These are phyloP conservation scores for Megalurothrips usitatus DNA, from an alignment of 2,888 invertebrate genomes.

Conservation along the genomic window DNA sequence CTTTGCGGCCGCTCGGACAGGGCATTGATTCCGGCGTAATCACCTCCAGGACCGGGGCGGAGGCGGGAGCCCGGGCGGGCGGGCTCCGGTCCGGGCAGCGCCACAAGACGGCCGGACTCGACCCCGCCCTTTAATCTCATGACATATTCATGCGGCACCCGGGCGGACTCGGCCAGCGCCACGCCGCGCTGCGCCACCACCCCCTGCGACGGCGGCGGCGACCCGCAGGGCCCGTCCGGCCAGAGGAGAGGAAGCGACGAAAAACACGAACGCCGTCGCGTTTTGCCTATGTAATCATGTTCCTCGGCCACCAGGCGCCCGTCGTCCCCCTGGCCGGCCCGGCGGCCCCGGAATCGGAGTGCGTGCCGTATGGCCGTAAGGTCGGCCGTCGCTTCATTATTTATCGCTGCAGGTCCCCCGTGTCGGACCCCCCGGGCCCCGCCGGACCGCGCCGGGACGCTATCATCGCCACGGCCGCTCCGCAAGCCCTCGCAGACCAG, in stretches of 20 bases:
- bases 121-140: conserved; percentile 11
- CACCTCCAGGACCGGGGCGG: background rate
- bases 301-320: background rate
- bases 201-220: conserved; percentile 1
- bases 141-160: background rate
- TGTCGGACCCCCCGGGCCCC: too few relatives aligned
- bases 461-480: background rate
- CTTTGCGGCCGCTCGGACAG: background rate
- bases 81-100: background rate
- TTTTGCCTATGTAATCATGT: background rate
- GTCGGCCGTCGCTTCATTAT: background rate
- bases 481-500: too few relatives aligned
- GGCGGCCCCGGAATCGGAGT: background rate
- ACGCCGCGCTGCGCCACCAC: too few relatives aligned
- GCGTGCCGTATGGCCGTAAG: background rate
- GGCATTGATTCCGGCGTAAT: conserved; percentile 1
- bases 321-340: background rate
- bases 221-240: background rate
- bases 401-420: background rate
- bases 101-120: background rate
- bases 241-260: background rate
- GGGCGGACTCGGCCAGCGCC: background rate
- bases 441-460: background rate
- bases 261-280: background rate
- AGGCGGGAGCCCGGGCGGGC: background rate